These are phyloP conservation scores for Amphiprion ocellaris DNA, from an alignment of 2,113 vertebrate species.

Conservation along the genomic window DNA sequence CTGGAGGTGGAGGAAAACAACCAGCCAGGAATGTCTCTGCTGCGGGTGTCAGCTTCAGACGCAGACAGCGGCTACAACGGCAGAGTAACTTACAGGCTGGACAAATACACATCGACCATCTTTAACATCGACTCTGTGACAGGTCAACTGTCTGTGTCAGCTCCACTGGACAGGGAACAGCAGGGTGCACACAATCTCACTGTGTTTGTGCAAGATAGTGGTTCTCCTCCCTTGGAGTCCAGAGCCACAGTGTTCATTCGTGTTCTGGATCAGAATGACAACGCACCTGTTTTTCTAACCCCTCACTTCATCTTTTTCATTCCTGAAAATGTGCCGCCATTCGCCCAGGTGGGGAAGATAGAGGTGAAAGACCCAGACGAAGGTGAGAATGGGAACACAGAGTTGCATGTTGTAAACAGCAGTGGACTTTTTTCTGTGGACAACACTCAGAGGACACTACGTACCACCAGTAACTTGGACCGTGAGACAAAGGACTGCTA, in stretches of 20 bases:
- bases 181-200: conserved; percentile 72
- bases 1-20: conserved; percentile 83
- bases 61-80: conserved; percentile 78
- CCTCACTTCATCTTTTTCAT: conserved; percentile 84
- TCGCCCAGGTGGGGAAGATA: conserved; percentile 76
- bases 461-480: conserved; percentile 79
- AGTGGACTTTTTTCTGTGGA: conserved; percentile 79
- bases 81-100: conserved; percentile 77
- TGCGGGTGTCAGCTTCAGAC: conserved; percentile 77
- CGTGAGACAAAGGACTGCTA: conserved; percentile 77
- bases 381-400: conserved; percentile 78
- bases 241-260: conserved; percentile 63
- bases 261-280: conserved; percentile 85
- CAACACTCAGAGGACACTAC: conserved; percentile 68
- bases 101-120: conserved; percentile 45
- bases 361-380: conserved; percentile 79
- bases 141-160: conserved; percentile 74
- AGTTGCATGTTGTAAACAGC: conserved; percentile 72
- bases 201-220: conserved; percentile 80
- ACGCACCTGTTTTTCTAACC: conserved; percentile 78
- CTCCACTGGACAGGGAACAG: conserved; percentile 81
- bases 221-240: conserved; percentile 76
- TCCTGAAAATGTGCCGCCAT: conserved; percentile 73
- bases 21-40: conserved; percentile 60
- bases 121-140: conserved; percentile 77